Percentiles rank a stretch among this genome's conserved stretches.
Evolutionary conservation across 2,113 vertebrate species (phyloP).

Genomic region (Ceratotherium simum): DNA sequence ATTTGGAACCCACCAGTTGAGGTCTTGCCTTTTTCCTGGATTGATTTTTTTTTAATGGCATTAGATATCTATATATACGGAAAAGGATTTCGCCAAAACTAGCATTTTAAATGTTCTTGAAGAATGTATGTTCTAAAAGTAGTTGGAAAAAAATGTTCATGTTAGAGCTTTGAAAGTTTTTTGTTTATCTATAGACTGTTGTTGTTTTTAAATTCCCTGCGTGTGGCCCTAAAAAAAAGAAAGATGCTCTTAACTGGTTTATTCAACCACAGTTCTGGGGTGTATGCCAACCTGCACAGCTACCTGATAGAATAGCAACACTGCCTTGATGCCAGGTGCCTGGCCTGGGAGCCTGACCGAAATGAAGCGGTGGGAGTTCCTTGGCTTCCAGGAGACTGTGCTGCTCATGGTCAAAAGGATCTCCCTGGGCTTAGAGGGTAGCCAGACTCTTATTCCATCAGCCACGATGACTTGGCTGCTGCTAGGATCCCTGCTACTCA

Average conservation of each 20-base stretch:
- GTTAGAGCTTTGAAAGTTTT: constrained; percentile 4
- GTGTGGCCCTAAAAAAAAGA: background rate
- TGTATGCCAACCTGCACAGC: background rate
- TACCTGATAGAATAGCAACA: background rate
- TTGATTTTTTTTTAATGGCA: constrained; percentile 84
- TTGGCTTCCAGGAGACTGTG: background rate
- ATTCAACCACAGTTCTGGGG: background rate
- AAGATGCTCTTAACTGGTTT: background rate
- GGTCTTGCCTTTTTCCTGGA: constrained; percentile 88
- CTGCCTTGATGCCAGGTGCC: background rate
- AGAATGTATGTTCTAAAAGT: constrained; percentile 31
- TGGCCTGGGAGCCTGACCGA: background rate
- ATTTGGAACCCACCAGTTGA: constrained; percentile 92
- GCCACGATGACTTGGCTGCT: background rate
- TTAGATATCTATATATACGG: constrained; percentile 72
- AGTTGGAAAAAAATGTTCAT: background rate
- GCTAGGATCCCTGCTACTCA: background rate
- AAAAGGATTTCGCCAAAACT: constrained; percentile 77
- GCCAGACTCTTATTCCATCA: background rate
- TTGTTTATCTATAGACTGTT: constrained; percentile 9
- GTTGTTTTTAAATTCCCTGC: background rate
- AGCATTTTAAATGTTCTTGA: constrained; percentile 52
- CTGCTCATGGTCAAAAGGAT: background rate
- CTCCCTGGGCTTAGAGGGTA: background rate
- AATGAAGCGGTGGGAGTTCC: background rate